Conservation (phyloP, 30 jellyfish, hydroid and myxozoan species). For the Aurelia aurita region DNA sequence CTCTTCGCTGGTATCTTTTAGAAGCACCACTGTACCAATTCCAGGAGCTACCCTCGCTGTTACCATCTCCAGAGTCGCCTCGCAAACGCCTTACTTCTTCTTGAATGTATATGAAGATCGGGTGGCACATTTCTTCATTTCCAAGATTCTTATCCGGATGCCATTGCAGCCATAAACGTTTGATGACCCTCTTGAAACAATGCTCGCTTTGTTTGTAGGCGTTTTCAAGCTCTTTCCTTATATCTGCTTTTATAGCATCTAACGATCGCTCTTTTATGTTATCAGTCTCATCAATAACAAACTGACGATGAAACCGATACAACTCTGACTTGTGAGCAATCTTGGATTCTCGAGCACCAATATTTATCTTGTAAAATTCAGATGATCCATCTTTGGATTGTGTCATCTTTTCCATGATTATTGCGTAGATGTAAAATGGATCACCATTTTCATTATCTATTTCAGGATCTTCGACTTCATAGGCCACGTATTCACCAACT, state of each 20-base stretch:
- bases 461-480: constrained; percentile 61
- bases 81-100: constrained; percentile 18
- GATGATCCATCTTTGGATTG: neutral
- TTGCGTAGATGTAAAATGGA: constrained; percentile 60
- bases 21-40: constrained; percentile 10
- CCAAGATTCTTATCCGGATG: constrained; percentile 87
- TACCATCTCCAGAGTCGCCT: neutral
- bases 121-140: constrained; percentile 61
- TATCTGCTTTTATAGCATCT: constrained; percentile 47
- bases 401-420: constrained; percentile 11
- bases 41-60: constrained; percentile 13
- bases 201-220: constrained; percentile 13
- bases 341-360: constrained; percentile 2
- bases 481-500: constrained; percentile 81
- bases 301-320: constrained; percentile 50
- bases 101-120: constrained; percentile 69
- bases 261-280: neutral
- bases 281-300: neutral
- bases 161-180: constrained; percentile 80
- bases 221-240: constrained; percentile 19
- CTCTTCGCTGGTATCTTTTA: constrained; percentile 5
- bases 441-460: constrained; percentile 50
- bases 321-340: constrained; percentile 33
- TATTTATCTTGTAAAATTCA: constrained; percentile 29
- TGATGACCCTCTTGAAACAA: constrained; percentile 37